Conservation (phyloP, 2,797 vertebrate genomes). For the Geotria australis region DNA sequence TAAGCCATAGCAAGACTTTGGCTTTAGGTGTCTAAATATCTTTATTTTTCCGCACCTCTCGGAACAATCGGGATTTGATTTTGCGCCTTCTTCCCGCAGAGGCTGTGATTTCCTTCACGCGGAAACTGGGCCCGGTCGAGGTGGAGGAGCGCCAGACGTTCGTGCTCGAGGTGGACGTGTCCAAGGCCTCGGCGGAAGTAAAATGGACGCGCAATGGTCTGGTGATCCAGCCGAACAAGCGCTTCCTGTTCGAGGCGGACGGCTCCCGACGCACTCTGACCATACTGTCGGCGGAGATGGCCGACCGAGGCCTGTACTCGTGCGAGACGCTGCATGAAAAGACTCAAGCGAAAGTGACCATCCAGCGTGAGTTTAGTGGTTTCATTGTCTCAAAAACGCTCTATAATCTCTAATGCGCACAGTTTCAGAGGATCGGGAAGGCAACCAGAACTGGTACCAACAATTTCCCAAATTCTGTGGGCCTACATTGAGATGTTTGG, state of each 20-base stretch:
- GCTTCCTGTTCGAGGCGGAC: slow-evolving; percentile 24
- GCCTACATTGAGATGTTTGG: no score
- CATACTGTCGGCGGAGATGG: slow-evolving; percentile 24
- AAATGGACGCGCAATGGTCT: slow-evolving; percentile 67
- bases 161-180: slow-evolving; percentile 43
- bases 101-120: slow-evolving; percentile 44
- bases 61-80: background rate
- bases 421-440: no score
- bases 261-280: slow-evolving; percentile 29
- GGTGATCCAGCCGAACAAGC: slow-evolving; percentile 20
- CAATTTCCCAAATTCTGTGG: no score
- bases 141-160: slow-evolving; percentile 40
- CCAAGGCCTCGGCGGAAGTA: slow-evolving; percentile 28
- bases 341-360: slow-evolving; percentile 60
- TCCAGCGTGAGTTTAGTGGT: slow-evolving; percentile 41
- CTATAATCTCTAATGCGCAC: no score
- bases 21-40: no score
- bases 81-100: slow-evolving; percentile 14
- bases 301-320: slow-evolving; percentile 50
- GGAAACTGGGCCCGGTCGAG: slow-evolving; percentile 39
- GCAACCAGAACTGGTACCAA: no score
- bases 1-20: no score
- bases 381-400: no score
- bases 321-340: slow-evolving; percentile 83
- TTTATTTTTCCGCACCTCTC: no score